A percentile compares a stretch with the other conserved stretches of the same genome.
Conservation (phyloP, 2,888 invertebrate genomes). For the Mamestra brassicae region DNA sequence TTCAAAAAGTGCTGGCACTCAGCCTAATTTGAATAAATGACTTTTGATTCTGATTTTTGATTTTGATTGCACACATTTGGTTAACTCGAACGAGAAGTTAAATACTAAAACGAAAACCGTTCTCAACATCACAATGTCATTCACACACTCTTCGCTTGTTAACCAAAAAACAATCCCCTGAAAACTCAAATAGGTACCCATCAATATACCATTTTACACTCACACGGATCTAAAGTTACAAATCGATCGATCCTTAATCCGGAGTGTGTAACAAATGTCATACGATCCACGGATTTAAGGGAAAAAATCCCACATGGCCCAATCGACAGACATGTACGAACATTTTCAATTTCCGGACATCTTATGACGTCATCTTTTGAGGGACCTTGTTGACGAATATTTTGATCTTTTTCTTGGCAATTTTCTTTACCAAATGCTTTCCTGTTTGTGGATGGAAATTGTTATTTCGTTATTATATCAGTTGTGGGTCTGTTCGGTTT, state of each 20-base stretch:
- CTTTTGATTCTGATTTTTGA: too few species aligned
- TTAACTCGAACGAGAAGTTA: neutral
- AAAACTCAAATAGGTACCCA: neutral
- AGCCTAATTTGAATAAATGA: too few species aligned
- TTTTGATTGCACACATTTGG: neutral
- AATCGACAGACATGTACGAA: constrained; percentile 44
- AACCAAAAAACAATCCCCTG: constrained; percentile 1
- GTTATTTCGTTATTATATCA: constrained; percentile 53
- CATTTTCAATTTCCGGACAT: constrained; percentile 67
- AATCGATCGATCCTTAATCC: constrained; percentile 55
- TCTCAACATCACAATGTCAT: neutral
- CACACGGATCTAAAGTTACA: constrained; percentile 44
- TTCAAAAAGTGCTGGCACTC: too few species aligned
- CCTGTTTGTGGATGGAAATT: constrained; percentile 56
- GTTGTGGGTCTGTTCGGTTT: constrained; percentile 22
- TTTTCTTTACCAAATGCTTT: constrained; percentile 59
- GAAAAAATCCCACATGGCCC: constrained; percentile 31
- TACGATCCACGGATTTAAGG: constrained; percentile 35
- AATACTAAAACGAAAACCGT: neutral
- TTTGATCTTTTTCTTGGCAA: constrained; percentile 51
- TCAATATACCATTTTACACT: constrained; percentile 13
- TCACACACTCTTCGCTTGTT: neutral
- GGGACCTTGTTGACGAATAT: constrained; percentile 48
- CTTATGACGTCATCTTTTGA: constrained; percentile 40
- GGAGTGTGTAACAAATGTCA: constrained; percentile 50